Evolutionary conservation across 1,140 invertebrate species (phyloP), one percentile per base, ranked within the genome.

Genomic region (Drosophila lacertosa): DNA sequence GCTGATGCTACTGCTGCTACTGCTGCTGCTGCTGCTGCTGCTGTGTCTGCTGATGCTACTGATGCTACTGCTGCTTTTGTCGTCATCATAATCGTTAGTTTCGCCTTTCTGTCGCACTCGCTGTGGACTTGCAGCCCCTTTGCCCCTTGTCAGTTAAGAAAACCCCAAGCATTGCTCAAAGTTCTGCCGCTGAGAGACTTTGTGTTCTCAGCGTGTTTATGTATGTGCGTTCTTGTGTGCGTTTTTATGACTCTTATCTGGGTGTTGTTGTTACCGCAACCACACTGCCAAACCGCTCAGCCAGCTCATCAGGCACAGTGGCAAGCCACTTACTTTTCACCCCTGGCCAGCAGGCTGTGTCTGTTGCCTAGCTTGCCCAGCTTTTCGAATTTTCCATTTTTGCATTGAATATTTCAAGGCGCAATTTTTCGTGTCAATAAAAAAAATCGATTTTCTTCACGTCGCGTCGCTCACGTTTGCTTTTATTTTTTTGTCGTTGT

Each of bases 191-290:
- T 35, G 22, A 26, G 7, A 15, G 3, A 59, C 35, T 42, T 1
- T 45, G 3, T 37, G 7, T 44, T n/a, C n/a, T n/a, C n/a, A n/a
- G 42, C 51, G 33, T 51, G 33, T 29, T 2, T 45, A 5, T 37
- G 11, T 44, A 32, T 59, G 33, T 51, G 33, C 20, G 13, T 54
- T 32, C 26, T 33, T 39, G 55, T 82, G 65, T 74, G 65, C 53
- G 65, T 83, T 79, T 83, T 83, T 83, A 84, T 80, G 81, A 74
- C 80, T 84, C 80, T 84, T 84, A 84, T 84, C 80, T 84, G 65
- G 26, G 60, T 50, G 47, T 74, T 77, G 74, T 78, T 83, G 58
- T 64, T 64, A 48, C 73, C 65, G 65, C 74, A 55, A 69, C 55
- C 57, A 77, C 57, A 50, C 39, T 64, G 53, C 37, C 40, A 26